Evolutionary conservation across 2,113 vertebrate species (phyloP), one percentile per base, ranked within the genome.

Genomic region (Corythoichthys intestinalis): DNA sequence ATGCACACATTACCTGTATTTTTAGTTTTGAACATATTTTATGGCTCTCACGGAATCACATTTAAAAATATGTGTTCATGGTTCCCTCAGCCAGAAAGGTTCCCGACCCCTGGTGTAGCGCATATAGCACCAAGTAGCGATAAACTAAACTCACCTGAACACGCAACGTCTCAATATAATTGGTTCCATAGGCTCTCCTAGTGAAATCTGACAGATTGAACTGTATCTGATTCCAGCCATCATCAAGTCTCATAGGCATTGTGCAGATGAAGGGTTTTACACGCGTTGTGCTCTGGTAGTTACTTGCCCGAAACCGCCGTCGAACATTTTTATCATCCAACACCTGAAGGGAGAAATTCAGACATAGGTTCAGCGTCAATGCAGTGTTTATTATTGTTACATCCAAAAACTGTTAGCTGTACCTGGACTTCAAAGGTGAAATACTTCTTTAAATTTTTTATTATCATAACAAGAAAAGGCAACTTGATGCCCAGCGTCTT

Each of bases 341-440:
- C 28, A 99, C 96, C 97, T 99, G 68, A 39, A 6, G 62, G 15
- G 4, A 7, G 14, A 53, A 34, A 53, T 6, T 44, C 1, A 11
- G 4, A 0, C 11, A 17, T 20, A 6, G 63, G 1, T 13, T 52
- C 34, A 34, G 49, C 6, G 20, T 50, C 4, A 11, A 17, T 38
- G 5, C 35, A 37, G 10, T 46, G 10, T 41, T 34, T 12, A 8
- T 7, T 35, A 12, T 14, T n/a, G 38, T 65, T 9, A 70, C 35
- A 44, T 7, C 6, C 4, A 50, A 2, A 0, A 1, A 6, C 69
- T 8, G n/a, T 14, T 39, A 13, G 53, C 35, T 85, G 73, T 78
- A 98, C 97, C 94, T 99, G 96, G 62, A 99, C 96, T 92, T 99
- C 97, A 63, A 99, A 99, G 11, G 96, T 97, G 82, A 99, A 98